Conservation (phyloP, 2,888 invertebrate genomes). For the Pseudanteris insignis region DNA sequence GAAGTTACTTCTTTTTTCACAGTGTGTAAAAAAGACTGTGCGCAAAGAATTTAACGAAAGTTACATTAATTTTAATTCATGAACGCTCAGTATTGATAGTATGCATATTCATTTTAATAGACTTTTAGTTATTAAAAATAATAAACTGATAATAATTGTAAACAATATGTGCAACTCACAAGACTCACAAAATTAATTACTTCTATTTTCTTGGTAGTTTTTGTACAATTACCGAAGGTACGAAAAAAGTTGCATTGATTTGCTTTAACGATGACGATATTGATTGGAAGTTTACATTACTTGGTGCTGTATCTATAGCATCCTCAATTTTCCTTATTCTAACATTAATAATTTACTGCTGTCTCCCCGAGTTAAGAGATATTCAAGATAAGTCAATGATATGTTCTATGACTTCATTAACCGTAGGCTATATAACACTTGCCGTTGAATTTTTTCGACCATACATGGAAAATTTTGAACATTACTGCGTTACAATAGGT, state of each 20-base stretch:
- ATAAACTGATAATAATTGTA: too few species aligned
- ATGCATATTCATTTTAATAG: too few species aligned
- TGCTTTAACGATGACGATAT: slow-evolving; percentile 9
- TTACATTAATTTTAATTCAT: too few species aligned
- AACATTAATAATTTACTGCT: slow-evolving; percentile 72
- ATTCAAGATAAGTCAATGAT: slow-evolving; percentile 75
- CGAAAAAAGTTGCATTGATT: slow-evolving; percentile 5
- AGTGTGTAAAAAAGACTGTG: too few species aligned
- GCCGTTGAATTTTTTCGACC: slow-evolving; percentile 68
- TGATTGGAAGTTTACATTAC: slow-evolving; percentile 47
- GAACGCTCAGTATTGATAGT: too few species aligned
- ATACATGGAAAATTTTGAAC: neutral
- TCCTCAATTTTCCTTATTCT: slow-evolving; percentile 71
- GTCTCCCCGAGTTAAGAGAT: slow-evolving; percentile 72
- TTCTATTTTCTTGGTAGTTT: slow-evolving; percentile 5
- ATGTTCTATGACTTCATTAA: slow-evolving; percentile 71
- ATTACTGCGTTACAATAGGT: slow-evolving; percentile 14
- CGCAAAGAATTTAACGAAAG: too few species aligned
- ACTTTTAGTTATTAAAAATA: too few species aligned
- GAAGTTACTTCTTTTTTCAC: too few species aligned
- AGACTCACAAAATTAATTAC: neutral
- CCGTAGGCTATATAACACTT: slow-evolving; percentile 70
- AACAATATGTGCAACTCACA: too few species aligned
- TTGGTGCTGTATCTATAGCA: slow-evolving; percentile 60
- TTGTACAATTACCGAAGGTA: slow-evolving; percentile 4